phyloP scores from a whole-genome alignment of 2,888 invertebrate genomes.

The Eulithis prunata region DNA sequence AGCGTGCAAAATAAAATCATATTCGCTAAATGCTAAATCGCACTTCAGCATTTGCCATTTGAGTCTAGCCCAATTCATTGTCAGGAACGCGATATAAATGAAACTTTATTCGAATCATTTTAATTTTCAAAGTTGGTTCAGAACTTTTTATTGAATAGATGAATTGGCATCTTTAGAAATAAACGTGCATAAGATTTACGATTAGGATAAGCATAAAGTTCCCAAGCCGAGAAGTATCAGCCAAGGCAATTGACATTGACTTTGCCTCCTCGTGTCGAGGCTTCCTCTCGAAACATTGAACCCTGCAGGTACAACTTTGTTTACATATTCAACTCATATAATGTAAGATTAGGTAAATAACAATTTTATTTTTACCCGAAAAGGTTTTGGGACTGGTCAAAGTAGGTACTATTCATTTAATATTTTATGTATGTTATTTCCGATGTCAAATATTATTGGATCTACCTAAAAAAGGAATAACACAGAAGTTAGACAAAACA shows the following conservation, averaged over 20 bases:
- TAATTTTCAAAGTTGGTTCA: too few relatives aligned
- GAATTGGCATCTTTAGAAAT: conserved; percentile 5
- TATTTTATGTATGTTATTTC: background rate
- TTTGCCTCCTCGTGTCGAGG: conserved; percentile 57
- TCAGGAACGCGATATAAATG: too few relatives aligned
- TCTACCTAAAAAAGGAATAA: too few relatives aligned
- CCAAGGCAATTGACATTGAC: conserved; percentile 72
- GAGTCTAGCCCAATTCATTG: too few relatives aligned
- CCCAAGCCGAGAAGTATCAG: conserved; percentile 12
- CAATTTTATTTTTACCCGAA: conserved; percentile 8
- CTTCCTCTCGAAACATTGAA: conserved; percentile 63
- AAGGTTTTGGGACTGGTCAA: conserved; percentile 13
- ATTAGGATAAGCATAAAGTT: conserved; percentile 16
- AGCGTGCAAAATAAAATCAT: background rate
- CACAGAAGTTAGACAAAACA: background rate
- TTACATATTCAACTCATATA: conserved; percentile 48
- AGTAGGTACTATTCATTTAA: background rate
- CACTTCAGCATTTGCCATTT: too few relatives aligned
- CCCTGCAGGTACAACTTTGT: conserved; percentile 57
- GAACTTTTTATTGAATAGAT: background rate
- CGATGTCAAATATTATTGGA: background rate
- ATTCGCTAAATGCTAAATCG: too few relatives aligned
- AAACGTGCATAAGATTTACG: conserved; percentile 19
- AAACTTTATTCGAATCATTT: too few relatives aligned
- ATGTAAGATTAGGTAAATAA: conserved; percentile 2